Conservation (phyloP, 2,113 vertebrate species). For the Thalassarche chlororhynchos region DNA sequence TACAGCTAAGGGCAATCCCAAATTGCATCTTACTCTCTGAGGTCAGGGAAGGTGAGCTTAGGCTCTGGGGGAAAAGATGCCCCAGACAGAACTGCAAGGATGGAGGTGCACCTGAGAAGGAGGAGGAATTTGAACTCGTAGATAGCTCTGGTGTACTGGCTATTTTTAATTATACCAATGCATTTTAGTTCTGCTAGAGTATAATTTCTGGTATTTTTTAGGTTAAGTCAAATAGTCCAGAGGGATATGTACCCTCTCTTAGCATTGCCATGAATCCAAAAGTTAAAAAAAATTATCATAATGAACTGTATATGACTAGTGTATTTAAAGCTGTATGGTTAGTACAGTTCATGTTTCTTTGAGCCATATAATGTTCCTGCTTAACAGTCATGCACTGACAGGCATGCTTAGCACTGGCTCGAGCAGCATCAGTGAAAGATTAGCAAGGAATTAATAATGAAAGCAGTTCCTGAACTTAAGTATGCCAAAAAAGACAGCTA, state of each 20-base stretch:
- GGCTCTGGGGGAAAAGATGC: not conserved
- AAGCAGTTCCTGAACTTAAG: slow-evolving; percentile 11
- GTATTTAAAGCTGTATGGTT: not conserved
- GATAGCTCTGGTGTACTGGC: not conserved
- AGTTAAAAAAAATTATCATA: not conserved
- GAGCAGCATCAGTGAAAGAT: not conserved
- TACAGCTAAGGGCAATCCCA: not conserved
- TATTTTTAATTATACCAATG: not conserved
- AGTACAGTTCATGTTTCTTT: not conserved
- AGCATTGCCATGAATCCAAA: not conserved
- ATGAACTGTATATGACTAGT: not conserved
- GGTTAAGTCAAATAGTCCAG: not conserved
- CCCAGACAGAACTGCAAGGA: not conserved
- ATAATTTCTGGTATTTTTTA: not conserved
- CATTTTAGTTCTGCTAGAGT: not conserved
- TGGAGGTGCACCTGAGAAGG: not conserved
- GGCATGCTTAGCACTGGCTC: not conserved
- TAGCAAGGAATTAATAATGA: slow-evolving; percentile 43
- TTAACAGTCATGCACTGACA: not conserved
- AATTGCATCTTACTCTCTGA: not conserved
- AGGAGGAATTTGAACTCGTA: not conserved
- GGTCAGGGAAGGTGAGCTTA: not conserved
- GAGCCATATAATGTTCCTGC: not conserved
- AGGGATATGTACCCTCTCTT: not conserved
- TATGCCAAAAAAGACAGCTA: not conserved